phyloP scores from a whole-genome alignment of 2,888 invertebrate genomes.

The Drosophila nigritarsus region DNA sequence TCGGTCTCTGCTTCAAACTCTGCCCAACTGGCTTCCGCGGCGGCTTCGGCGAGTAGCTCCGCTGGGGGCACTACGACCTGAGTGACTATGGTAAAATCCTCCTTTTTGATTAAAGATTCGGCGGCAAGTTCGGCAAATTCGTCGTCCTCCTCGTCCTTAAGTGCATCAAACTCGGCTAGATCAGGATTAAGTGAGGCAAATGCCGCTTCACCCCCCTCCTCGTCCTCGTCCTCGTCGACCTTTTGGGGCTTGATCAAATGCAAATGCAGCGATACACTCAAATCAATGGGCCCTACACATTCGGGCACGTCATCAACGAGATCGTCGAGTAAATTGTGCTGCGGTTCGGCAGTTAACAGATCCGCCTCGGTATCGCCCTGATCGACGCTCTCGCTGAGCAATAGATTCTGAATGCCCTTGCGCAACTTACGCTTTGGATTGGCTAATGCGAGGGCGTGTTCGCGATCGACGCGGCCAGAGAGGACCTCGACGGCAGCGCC shows the following conservation, averaged over 20 bases:
- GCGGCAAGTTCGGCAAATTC: slow-evolving; percentile 92
- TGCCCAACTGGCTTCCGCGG: slow-evolving; percentile 87
- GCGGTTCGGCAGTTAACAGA: slow-evolving; percentile 78
- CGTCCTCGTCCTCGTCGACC: slow-evolving; percentile 70
- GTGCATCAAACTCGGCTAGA: slow-evolving; percentile 87
- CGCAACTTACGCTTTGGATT: slow-evolving; percentile 86
- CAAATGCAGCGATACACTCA: slow-evolving; percentile 88
- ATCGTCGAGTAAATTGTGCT: slow-evolving; percentile 90
- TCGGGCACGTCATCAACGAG: slow-evolving; percentile 88
- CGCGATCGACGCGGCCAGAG: slow-evolving; percentile 92
- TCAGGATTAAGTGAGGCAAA: slow-evolving; percentile 70
- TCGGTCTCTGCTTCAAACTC: slow-evolving; percentile 86
- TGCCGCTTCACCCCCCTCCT: slow-evolving; percentile 42
- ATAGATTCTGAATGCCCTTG: slow-evolving; percentile 89
- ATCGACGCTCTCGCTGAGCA: slow-evolving; percentile 88
- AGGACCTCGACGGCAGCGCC: slow-evolving; percentile 95
- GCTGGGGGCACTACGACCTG: slow-evolving; percentile 84
- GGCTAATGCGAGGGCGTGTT: slow-evolving; percentile 87
- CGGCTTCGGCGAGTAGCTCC: slow-evolving; percentile 85
- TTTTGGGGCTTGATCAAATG: slow-evolving; percentile 86
- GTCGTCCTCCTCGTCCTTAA: slow-evolving; percentile 89
- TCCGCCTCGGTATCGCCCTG: slow-evolving; percentile 83
- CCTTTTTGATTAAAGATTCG: slow-evolving; percentile 89
- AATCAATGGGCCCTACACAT: slow-evolving; percentile 88
- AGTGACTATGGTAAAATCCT: slow-evolving; percentile 84